Base-by-base conservation (phyloP, 2,888 invertebrate genomes). In the Myopa testacea region DNA sequence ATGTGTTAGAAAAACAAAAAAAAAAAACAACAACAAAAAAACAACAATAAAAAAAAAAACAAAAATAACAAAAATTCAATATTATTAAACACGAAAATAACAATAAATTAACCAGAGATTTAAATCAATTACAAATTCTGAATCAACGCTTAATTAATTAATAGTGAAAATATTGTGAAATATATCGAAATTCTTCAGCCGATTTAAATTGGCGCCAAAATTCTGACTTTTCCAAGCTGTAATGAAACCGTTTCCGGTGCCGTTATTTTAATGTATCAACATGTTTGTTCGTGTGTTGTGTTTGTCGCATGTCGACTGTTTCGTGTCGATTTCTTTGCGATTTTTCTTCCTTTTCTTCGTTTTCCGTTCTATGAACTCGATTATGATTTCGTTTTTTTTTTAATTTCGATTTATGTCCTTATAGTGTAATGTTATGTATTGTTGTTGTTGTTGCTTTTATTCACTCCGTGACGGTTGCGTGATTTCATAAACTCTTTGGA, bases 11-110 rank as follows among this genome's bases (percentile, higher is more conserved):
- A 72, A 78, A 75, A 52, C 37, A 34, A 68, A 45, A 74, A 62
- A 52, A 63, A 63, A 52, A 58, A 14, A 19, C 19, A 78, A 52
- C 70, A 76, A 67, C 70, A 65, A 72, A 73, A 72, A 58, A 72
- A 62, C 52, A n/a, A 63, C 62, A 19, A 16, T 19, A 72, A 4
- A 62, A 69, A 62, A 76, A 71, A 65, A 72, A 65, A 71, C 38
- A 45, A 12, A 63, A 34, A 63, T 19, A 26, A 4, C 14, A 65
- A 10, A 65, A 37, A 38, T 4, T 37, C 37, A 16, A 55, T 4
- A 38, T 37, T 38, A 38, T 38, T 3, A 69, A 68, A 65, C 45
- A 69, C 62, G 10, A 67, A 38, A n/a, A 40, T 58, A 60, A 60
- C 45, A 14, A 71, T 14, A 60, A 70, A 62, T 68, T 50, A 8